Percentiles rank a stretch among this genome's conserved stretches.
These are phyloP conservation scores for Eurois occulta DNA, from an alignment of 2,888 invertebrate genomes.

Conservation along the genomic window DNA sequence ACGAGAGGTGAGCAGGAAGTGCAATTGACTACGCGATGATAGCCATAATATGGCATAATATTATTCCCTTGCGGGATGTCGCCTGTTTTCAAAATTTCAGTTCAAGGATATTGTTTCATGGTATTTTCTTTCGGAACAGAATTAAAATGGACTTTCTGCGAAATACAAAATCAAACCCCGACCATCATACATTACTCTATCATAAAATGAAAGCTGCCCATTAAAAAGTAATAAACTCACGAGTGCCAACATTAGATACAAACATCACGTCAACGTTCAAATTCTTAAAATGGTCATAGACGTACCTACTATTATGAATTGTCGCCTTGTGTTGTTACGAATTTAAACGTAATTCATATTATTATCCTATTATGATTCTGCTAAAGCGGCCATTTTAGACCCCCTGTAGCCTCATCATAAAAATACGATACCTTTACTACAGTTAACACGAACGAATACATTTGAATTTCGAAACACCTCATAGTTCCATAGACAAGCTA, in stretches of 20 bases:
- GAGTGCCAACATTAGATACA: background rate
- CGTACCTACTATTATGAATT: too few species aligned
- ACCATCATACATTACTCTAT: background rate
- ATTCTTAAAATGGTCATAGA: too few species aligned
- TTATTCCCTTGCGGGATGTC: background rate
- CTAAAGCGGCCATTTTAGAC: too few species aligned
- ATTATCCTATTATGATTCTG: too few species aligned
- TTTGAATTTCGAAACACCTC: slow-evolving; percentile 54
- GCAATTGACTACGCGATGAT: background rate
- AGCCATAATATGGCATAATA: too few species aligned
- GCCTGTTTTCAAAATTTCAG: background rate
- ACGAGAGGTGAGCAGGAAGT: background rate
- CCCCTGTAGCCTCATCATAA: background rate
- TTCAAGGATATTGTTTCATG: background rate
- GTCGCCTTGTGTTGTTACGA: too few species aligned
- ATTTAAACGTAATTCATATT: too few species aligned
- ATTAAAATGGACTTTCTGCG: background rate
- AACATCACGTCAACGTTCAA: too few species aligned
- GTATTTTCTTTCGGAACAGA: background rate
- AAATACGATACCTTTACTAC: slow-evolving; percentile 8
- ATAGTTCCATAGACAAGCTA: slow-evolving; percentile 48
- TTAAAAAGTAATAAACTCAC: slow-evolving; percentile 8
- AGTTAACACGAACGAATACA: slow-evolving; percentile 18
- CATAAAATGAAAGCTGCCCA: background rate
- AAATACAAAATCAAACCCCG: background rate